Conservation (phyloP, 2,888 invertebrate genomes). For the Scaptomyza polygonia region DNA sequence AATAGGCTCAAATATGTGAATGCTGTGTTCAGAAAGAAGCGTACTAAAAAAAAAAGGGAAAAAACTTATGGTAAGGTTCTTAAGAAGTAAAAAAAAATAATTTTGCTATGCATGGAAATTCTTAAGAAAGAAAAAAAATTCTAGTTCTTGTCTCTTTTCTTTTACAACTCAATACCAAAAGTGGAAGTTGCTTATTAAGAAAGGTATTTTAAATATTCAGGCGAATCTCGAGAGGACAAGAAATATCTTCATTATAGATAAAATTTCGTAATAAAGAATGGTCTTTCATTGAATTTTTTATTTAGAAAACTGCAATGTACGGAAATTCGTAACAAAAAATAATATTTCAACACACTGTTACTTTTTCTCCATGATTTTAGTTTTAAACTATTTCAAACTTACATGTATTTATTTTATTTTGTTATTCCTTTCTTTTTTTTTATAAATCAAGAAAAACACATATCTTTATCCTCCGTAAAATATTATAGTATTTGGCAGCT, state of each 20-base stretch:
- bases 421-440: too few species aligned
- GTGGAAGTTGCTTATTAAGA: not conserved
- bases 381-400: too few species aligned
- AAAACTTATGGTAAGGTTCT: slow-evolving; percentile 26
- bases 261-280: too few species aligned
- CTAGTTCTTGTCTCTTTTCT: not conserved
- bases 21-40: slow-evolving; percentile 21
- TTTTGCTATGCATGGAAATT: not conserved
- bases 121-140: not conserved
- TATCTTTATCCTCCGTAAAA: slow-evolving; percentile 4
- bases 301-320: too few species aligned
- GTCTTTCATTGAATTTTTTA: too few species aligned
- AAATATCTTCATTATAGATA: too few species aligned
- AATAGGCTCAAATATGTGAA: slow-evolving; percentile 66
- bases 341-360: too few species aligned
- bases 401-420: too few species aligned
- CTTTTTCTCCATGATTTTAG: too few species aligned
- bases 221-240: too few species aligned
- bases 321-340: too few species aligned
- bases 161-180: slow-evolving; percentile 1
- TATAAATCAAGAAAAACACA: not conserved
- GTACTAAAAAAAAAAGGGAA: not conserved
- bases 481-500: slow-evolving; percentile 16
- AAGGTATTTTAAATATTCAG: not conserved
- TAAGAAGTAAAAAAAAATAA: not conserved